These are phyloP conservation scores for Platysteira castanea DNA, from an alignment of 2,113 vertebrate species.

Conservation along the genomic window DNA sequence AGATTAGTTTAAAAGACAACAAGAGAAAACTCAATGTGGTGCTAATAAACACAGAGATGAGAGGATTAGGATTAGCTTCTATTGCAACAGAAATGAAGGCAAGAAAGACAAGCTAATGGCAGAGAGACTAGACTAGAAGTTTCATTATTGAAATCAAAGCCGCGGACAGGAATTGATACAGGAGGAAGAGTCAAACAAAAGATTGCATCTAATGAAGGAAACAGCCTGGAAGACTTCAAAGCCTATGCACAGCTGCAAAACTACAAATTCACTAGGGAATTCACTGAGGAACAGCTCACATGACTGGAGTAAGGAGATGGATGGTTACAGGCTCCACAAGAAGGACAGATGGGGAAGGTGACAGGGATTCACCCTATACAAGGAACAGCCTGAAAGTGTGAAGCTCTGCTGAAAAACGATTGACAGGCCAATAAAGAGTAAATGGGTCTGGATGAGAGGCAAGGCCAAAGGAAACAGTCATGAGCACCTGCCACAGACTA, in stretches of 20 bases:
- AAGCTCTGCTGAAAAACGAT: background rate
- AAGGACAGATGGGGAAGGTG: background rate
- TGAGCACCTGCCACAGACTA: background rate
- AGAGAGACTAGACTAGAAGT: background rate
- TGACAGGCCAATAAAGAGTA: background rate
- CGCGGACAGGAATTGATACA: background rate
- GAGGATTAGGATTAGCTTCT: background rate
- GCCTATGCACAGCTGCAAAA: background rate
- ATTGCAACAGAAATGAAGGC: background rate
- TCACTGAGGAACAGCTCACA: background rate
- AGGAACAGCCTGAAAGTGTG: background rate
- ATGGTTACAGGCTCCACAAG: background rate
- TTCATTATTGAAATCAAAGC: background rate
- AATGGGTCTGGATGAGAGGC: background rate
- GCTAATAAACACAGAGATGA: background rate
- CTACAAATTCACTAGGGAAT: background rate
- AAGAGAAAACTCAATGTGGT: background rate
- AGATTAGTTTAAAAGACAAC: background rate
- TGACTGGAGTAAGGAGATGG: background rate
- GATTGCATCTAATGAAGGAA: background rate
- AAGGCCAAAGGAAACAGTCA: background rate
- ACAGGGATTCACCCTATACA: background rate
- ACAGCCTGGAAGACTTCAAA: background rate
- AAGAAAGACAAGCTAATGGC: background rate
- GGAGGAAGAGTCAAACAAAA: background rate